Evolutionary conservation across 2,113 vertebrate genomes (phyloP).

Genomic region (Oostethus manadensis): DNA sequence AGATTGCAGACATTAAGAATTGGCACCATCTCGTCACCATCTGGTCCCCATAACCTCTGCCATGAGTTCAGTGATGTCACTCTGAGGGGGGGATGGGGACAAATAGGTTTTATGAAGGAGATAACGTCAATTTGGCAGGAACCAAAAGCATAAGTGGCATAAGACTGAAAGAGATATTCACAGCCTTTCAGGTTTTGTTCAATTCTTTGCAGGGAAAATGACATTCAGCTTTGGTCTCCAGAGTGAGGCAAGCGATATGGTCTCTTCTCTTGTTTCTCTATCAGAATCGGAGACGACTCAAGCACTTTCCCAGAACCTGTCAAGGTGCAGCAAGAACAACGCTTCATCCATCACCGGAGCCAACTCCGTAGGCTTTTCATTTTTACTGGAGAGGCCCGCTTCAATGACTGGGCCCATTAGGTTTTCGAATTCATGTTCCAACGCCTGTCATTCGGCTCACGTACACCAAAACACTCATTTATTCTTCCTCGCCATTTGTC

Average conservation of each 20-base stretch:
- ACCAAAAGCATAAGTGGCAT: neutral
- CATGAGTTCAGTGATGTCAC: slow-evolving; percentile 58
- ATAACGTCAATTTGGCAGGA: slow-evolving; percentile 19
- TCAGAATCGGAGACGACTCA: slow-evolving; percentile 55
- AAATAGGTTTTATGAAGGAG: slow-evolving; percentile 37
- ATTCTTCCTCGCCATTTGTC: slow-evolving; percentile 36
- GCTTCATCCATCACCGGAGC: slow-evolving; percentile 68
- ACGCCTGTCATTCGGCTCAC: slow-evolving; percentile 64
- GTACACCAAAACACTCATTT: slow-evolving; percentile 46
- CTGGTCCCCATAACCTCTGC: slow-evolving; percentile 58
- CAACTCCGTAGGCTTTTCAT: slow-evolving; percentile 62
- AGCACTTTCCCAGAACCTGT: slow-evolving; percentile 72
- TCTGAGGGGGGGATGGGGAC: slow-evolving; percentile 49
- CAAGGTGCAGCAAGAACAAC: slow-evolving; percentile 53
- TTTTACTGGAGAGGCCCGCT: slow-evolving; percentile 56
- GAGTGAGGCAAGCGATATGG: slow-evolving; percentile 28
- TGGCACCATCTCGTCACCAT: slow-evolving; percentile 47
- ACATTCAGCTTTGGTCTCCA: slow-evolving; percentile 33
- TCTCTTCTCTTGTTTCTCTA: slow-evolving; percentile 60
- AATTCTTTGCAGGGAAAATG: slow-evolving; percentile 1
- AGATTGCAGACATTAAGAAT: slow-evolving; percentile 23
- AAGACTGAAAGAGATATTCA: neutral
- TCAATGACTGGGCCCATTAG: slow-evolving; percentile 66
- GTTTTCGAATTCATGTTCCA: slow-evolving; percentile 66
- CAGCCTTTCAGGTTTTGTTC: slow-evolving; percentile 11